Conservation (phyloP, 2,888 invertebrate genomes). For the Agapostemon virescens region DNA sequence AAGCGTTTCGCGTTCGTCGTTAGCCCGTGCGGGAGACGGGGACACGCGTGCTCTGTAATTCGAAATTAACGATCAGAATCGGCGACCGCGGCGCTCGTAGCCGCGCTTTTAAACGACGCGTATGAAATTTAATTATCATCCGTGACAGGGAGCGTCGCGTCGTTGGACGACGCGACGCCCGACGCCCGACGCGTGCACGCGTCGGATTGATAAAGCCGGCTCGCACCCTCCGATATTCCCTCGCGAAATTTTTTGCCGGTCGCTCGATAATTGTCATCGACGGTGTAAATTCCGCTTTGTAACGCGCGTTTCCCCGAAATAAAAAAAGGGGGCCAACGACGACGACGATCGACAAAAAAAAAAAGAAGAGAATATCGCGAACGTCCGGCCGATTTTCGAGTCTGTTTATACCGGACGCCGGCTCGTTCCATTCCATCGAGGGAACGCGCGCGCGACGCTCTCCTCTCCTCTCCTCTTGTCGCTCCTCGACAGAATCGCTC, state of each 20-base stretch:
- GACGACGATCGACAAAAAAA: background rate
- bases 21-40: background rate
- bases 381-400: conserved; percentile 3
- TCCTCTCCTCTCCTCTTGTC: background rate
- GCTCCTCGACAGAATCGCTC: background rate
- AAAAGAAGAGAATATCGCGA: background rate
- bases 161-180: background rate
- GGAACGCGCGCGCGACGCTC: background rate
- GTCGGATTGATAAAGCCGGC: background rate
- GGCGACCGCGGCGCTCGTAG: background rate
- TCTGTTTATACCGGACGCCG: background rate
- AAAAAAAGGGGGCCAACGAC: background rate
- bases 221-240: background rate
- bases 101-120: conserved; percentile 33
- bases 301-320: background rate
- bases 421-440: background rate
- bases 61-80: conserved; percentile 8
- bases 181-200: background rate
- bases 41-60: background rate
- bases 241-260: background rate
- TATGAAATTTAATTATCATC: conserved; percentile 60
- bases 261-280: conserved; percentile 29
- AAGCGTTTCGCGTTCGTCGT: background rate
- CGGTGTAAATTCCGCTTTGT: conserved; percentile 21
- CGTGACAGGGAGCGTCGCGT: background rate